Conservation (phyloP, 1,140 invertebrate species). For the Pseudomyrmex cubaensis region DNA sequence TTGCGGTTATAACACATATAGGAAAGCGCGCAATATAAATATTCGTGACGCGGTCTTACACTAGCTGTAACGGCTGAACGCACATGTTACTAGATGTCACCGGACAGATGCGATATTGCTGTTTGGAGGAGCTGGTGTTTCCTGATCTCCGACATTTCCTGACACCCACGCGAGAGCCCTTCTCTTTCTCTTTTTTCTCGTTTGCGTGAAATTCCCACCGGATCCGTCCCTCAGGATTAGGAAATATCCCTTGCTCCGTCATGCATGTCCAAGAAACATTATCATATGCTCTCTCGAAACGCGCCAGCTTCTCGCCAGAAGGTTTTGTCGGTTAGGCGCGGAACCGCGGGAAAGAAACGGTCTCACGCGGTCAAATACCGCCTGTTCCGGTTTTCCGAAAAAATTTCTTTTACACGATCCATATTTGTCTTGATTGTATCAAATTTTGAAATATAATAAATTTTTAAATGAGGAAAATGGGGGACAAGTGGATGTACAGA, state of each 20-base stretch:
- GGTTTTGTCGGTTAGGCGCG: slow-evolving; percentile 28
- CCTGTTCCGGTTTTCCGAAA: slow-evolving; percentile 25
- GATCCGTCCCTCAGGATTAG: slow-evolving; percentile 51
- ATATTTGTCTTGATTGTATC: slow-evolving; percentile 23
- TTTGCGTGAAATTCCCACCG: slow-evolving; percentile 74
- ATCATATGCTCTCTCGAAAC: slow-evolving; percentile 73
- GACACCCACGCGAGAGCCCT: slow-evolving; percentile 61
- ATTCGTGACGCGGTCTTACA: slow-evolving; percentile 17
- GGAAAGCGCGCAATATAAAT: slow-evolving; percentile 6
- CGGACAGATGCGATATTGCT: slow-evolving; percentile 83
- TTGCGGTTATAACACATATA: slow-evolving; percentile 10
- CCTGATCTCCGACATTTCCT: slow-evolving; percentile 77
- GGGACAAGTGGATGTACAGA: background rate
- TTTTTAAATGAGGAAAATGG: slow-evolving; percentile 14
- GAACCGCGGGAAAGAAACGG: slow-evolving; percentile 22
- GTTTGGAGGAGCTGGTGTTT: slow-evolving; percentile 72
- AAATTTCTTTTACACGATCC: slow-evolving; percentile 29
- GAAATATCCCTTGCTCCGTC: slow-evolving; percentile 58
- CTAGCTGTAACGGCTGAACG: slow-evolving; percentile 63
- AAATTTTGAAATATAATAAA: background rate
- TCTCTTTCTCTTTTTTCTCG: slow-evolving; percentile 30
- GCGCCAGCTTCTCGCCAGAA: slow-evolving; percentile 66
- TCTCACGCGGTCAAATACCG: slow-evolving; percentile 34
- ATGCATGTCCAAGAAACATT: slow-evolving; percentile 70
- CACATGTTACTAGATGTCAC: slow-evolving; percentile 78